Percentiles rank a stretch among this genome's conserved stretches.
These are phyloP conservation scores for Mactromeris polynyma DNA, from an alignment of 2,888 invertebrate species.

Conservation along the genomic window DNA sequence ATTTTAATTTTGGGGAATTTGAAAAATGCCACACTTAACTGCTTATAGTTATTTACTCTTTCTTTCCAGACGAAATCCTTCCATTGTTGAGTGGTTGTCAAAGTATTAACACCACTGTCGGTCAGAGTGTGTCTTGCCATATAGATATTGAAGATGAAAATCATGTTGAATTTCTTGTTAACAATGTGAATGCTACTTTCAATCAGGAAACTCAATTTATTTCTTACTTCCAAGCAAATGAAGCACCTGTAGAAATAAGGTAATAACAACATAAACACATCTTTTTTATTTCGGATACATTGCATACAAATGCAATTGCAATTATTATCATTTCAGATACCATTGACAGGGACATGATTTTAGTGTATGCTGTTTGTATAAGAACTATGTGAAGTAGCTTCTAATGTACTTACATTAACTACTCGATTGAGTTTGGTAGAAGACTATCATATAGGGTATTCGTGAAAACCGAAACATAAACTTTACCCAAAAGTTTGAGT, in stretches of 20 bases:
- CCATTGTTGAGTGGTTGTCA: conserved; percentile 8
- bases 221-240: neutral
- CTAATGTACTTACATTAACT: neutral
- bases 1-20: no score
- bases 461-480: no score
- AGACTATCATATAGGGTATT: no score
- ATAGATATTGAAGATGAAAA: neutral
- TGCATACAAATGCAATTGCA: neutral
- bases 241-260: conserved; percentile 19
- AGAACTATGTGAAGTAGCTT: neutral
- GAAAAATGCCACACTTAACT: no score
- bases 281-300: neutral
- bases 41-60: no score
- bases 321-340: neutral
- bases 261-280: neutral
- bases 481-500: no score
- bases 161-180: neutral
- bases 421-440: no score
- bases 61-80: neutral
- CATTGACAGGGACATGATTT: neutral
- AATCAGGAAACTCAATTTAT: neutral
- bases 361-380: neutral
- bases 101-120: neutral
- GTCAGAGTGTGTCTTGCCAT: neutral
- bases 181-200: neutral